Base-by-base conservation (phyloP, 2,113 vertebrate genomes). In the Eulacestoma nigropectus region DNA sequence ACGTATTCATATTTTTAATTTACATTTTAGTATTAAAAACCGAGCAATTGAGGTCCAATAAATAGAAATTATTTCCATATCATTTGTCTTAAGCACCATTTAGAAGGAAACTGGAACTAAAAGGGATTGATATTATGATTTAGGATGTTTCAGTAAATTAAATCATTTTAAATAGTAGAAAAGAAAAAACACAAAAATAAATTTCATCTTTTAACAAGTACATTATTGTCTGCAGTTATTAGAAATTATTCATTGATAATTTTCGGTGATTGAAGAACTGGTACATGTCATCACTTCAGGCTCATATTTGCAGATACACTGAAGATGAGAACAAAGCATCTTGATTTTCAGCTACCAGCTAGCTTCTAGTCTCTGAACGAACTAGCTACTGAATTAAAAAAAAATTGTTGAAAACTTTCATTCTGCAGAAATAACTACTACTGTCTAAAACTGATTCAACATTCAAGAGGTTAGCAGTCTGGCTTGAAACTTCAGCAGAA, bases 271-370 rank as follows among this genome's bases (percentile, higher is more conserved):
- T 57, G 47, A 32, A 87, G 56, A 94, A 77, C 39, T 42, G 74
- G 27, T 50, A 84, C 0, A 0, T 39, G 6, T 42, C 69, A 81
- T 53, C 0, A 0, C 17, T 74, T n/a, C 50, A 76, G 68, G 37
- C 41, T 90, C 29, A 8, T 49, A 89, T 86, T 30, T 13, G 9
- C n/a, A 80, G 50, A 53, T 46, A 52, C 16, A 69, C 55, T 62
- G 50, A 80, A 74, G 59, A 74, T 27, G n/a, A 73, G 29, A 74
- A 77, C 23, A 91, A 70, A 77, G 22, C 27, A 47, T 52, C 14
- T 46, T n/a, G 21, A 74, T 74, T 86, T 93, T 59, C 56, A 81
- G 33, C 68, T 84, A 91, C 46, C 25, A 80, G 35, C 27, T 49
- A 64, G 19, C 42, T 73, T 94, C 50, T 17, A 74, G 21, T 55